Percentiles rank a stretch among this genome's conserved stretches.
Conservation (phyloP, 2,797 vertebrate genomes). For the Chaenodraco wilsoni region DNA sequence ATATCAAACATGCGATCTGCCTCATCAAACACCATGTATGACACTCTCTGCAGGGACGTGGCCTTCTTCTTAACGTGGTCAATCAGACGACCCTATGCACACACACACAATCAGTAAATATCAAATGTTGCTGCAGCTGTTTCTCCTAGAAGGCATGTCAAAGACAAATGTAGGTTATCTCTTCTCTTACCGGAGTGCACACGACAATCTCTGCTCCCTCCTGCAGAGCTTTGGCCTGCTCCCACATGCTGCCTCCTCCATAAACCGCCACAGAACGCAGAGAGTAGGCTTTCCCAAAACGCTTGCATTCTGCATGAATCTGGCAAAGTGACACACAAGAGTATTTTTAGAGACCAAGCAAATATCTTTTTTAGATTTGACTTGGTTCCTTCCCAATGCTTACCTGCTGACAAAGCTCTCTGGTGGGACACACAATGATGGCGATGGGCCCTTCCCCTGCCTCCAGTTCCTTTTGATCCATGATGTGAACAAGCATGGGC, state of each 20-base stretch:
- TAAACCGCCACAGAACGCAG: constrained; percentile 98
- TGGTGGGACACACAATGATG: constrained; percentile 95
- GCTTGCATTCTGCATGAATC: constrained; percentile 98
- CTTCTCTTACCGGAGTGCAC: constrained; percentile 93
- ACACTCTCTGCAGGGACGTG: constrained; percentile 95
- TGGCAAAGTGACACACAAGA: constrained; percentile 41
- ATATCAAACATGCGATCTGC: constrained; percentile 99
- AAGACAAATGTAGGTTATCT: constrained; percentile 12
- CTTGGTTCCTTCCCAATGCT: background rate
- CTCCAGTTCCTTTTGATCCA: constrained; percentile 98
- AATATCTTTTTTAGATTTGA: background rate
- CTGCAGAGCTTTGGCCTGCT: constrained; percentile 98
- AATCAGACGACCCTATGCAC: constrained; percentile 92
- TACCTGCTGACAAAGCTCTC: constrained; percentile 98
- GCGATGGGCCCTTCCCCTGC: constrained; percentile 96
- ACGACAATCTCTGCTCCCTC: constrained; percentile 98
- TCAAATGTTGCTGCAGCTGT: background rate
- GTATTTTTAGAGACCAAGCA: background rate
- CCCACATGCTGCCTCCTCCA: constrained; percentile 99
- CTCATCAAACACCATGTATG: constrained; percentile 98
- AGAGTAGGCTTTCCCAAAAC: constrained; percentile 97
- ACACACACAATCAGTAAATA: constrained; percentile 12
- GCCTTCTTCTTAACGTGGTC: constrained; percentile 99
- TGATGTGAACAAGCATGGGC: constrained; percentile 98
- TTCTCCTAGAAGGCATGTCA: background rate